These are phyloP conservation scores for Sebastes itinus DNA, from an alignment of 2,797 vertebrate genomes.

Conservation along the genomic window DNA sequence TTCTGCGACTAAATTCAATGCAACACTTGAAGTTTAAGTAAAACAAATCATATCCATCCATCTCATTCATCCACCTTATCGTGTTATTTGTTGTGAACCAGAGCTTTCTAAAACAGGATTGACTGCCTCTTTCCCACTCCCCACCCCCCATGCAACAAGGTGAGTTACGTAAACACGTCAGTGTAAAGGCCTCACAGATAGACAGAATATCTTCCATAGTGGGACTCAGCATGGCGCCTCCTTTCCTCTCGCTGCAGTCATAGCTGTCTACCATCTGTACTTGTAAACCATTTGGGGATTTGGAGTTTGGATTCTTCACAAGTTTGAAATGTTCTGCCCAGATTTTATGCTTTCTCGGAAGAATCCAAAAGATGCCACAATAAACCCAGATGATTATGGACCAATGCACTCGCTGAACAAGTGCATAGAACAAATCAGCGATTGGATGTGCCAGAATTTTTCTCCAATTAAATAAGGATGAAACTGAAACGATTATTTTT, in stretches of 20 bases:
- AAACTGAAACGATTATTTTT: too few species aligned
- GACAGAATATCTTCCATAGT: constrained; percentile 59
- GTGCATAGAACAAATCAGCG: too few species aligned
- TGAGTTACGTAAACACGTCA: constrained; percentile 66
- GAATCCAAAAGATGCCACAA: constrained; percentile 8
- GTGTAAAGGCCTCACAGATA: constrained; percentile 37
- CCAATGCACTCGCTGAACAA: too few species aligned
- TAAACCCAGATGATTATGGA: neutral
- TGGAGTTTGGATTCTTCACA: constrained; percentile 48
- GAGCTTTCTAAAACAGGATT: constrained; percentile 39
- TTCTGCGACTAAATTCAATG: neutral
- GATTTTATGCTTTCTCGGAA: constrained; percentile 49
- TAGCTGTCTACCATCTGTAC: constrained; percentile 50
- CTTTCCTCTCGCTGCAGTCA: constrained; percentile 37
- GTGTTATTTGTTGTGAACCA: neutral
- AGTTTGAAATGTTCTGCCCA: constrained; percentile 53
- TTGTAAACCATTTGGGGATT: constrained; percentile 57
- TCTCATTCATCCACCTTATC: neutral
- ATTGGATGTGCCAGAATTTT: too few species aligned
- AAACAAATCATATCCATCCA: neutral
- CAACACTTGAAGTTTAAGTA: neutral
- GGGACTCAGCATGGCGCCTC: constrained; percentile 65
- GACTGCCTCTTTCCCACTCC: neutral
- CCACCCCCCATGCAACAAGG: constrained; percentile 35
- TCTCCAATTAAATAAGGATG: too few species aligned